Conservation (phyloP, 2,113 vertebrate genomes). For the Lonchura striata region DNA sequence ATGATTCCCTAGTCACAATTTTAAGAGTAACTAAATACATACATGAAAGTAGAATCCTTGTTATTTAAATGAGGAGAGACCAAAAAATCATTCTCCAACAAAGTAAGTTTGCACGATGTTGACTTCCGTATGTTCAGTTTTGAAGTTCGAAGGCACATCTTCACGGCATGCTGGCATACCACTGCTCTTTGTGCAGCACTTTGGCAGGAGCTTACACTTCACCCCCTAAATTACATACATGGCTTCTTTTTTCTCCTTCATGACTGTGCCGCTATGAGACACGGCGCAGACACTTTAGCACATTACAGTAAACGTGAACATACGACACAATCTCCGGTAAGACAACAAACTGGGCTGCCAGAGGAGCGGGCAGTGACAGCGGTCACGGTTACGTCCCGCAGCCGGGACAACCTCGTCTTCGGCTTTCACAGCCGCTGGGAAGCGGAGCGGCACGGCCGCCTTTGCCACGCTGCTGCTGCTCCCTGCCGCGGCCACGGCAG, state of each 20-base stretch:
- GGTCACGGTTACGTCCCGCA: rapidly evolving
- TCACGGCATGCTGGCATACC: rapidly evolving
- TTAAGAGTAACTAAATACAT: background rate
- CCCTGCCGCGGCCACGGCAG: background rate
- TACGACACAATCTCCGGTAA: rapidly evolving
- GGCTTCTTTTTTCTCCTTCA: background rate
- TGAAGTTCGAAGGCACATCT: too few species aligned
- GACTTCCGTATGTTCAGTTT: rapidly evolving
- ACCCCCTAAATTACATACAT: background rate
- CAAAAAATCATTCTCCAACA: background rate
- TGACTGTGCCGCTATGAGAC: rapidly evolving
- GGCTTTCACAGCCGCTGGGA: rapidly evolving
- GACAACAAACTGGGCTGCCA: rapidly evolving
- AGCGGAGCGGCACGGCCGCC: background rate
- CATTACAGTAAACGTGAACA: rapidly evolving
- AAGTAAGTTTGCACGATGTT: rapidly evolving
- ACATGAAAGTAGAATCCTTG: background rate
- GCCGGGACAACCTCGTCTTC: rapidly evolving
- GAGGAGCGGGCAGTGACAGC: rapidly evolving
- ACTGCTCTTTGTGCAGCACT: background rate
- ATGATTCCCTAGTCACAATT: rapidly evolving
- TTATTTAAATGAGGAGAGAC: background rate
- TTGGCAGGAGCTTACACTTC: background rate
- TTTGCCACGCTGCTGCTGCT: background rate
- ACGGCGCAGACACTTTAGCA: rapidly evolving